Evolutionary conservation across 2,888 invertebrate species (phyloP).

Genomic region (Dasysyrphus tricinctus): DNA sequence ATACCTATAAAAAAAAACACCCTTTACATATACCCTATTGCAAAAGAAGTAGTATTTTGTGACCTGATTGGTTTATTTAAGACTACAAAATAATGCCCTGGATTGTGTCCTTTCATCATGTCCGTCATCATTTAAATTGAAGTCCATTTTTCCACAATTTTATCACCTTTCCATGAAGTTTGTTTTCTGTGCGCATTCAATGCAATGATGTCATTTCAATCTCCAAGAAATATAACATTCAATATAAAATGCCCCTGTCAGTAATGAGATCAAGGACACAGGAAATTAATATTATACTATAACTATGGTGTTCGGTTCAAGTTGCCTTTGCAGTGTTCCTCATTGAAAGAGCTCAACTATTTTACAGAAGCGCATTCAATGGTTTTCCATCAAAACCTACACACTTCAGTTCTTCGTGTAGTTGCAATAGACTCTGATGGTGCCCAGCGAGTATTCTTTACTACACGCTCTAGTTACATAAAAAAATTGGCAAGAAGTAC

Average conservation of each 20-base stretch:
- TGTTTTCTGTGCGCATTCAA: not conserved
- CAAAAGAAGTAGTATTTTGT: too few relatives aligned
- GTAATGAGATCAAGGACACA: slow-evolving; percentile 60
- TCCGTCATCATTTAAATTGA: too few relatives aligned
- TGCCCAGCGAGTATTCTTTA: slow-evolving; percentile 10
- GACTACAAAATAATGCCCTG: too few relatives aligned
- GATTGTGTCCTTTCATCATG: too few relatives aligned
- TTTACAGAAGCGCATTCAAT: slow-evolving; percentile 34
- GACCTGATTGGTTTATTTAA: too few relatives aligned
- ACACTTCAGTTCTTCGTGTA: not conserved
- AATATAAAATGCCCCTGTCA: not conserved
- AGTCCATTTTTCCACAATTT: too few relatives aligned
- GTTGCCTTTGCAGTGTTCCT: slow-evolving; percentile 3
- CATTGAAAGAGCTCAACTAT: slow-evolving; percentile 29
- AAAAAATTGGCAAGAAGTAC: not conserved
- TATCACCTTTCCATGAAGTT: too few relatives aligned
- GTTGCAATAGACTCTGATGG: not conserved
- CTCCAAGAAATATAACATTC: not conserved
- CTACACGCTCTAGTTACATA: slow-evolving; percentile 13
- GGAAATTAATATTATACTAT: slow-evolving; percentile 54
- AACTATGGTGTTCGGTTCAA: not conserved
- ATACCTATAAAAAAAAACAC: too few relatives aligned
- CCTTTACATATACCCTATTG: too few relatives aligned
- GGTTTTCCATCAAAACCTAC: slow-evolving; percentile 19
- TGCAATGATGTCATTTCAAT: slow-evolving; percentile 25